Percentiles rank a stretch among this genome's conserved stretches.
Evolutionary conservation across 2,888 invertebrate genomes (phyloP).

Genomic region (Clanis bilineata): DNA sequence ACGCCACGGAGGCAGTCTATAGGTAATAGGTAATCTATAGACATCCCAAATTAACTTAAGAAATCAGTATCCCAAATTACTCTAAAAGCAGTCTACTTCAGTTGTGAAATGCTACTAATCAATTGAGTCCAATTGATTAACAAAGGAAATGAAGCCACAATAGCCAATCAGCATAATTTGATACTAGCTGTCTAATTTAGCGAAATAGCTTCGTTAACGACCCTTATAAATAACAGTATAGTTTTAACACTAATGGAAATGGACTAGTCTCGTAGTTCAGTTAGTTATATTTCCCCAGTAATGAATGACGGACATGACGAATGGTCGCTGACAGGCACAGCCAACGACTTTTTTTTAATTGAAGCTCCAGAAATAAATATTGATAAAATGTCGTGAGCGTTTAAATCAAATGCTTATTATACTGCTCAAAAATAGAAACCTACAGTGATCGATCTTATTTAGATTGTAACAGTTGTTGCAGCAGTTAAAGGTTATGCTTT

Average conservation of each 20-base stretch:
- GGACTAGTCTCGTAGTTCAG: neutral
- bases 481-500: no score
- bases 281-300: neutral
- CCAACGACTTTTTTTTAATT: neutral
- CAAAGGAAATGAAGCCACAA: neutral
- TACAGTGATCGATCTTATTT: no score
- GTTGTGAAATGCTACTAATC: neutral
- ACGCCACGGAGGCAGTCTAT: no score
- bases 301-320: neutral
- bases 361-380: no score
- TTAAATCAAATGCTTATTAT: no score
- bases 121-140: neutral
- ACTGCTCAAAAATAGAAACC: no score
- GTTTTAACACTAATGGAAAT: constrained; percentile 1
- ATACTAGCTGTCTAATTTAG: neutral
- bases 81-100: no score
- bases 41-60: no score
- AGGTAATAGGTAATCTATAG: no score
- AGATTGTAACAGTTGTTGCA: no score
- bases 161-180: neutral
- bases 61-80: no score
- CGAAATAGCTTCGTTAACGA: constrained; percentile 24
- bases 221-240: constrained; percentile 1
- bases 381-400: no score
- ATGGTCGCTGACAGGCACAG: neutral